phyloP scores from a whole-genome alignment of 2,888 invertebrate species.

The Hanleya hanleyi region DNA sequence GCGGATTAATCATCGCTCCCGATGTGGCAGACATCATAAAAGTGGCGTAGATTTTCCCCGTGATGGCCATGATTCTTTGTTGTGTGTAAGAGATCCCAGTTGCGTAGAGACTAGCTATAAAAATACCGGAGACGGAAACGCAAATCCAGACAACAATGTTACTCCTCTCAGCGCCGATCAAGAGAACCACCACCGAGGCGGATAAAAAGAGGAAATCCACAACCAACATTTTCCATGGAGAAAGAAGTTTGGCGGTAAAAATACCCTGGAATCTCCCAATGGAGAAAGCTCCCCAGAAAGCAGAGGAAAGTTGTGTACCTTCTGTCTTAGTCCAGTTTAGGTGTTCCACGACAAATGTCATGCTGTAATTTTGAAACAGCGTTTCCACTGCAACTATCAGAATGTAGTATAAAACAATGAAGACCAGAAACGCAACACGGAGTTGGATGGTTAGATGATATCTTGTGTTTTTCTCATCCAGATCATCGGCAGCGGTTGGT shows the following conservation, averaged over 20 bases:
- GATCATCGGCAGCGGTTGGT: not conserved
- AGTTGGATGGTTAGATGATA: not conserved
- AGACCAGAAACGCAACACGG: not conserved
- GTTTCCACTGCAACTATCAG: not conserved
- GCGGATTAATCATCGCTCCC: conserved; percentile 43
- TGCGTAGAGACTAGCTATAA: conserved; percentile 46
- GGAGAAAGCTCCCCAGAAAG: conserved; percentile 25
- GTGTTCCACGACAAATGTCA: conserved; percentile 29
- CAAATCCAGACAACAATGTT: conserved; percentile 39
- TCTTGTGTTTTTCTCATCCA: not conserved
- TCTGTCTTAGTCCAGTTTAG: conserved; percentile 25
- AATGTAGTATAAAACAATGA: not conserved
- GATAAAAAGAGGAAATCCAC: conserved; percentile 17
- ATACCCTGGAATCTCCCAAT: conserved; percentile 29
- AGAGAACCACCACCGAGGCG: conserved; percentile 19
- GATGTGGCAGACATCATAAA: conserved; percentile 39
- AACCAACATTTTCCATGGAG: conserved; percentile 27
- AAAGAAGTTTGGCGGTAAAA: conserved; percentile 25
- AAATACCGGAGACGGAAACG: conserved; percentile 38
- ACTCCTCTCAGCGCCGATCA: conserved; percentile 25
- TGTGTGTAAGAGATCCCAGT: conserved; percentile 49
- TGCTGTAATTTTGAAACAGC: not conserved
- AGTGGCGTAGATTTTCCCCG: conserved; percentile 41
- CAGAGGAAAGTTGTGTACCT: conserved; percentile 18
- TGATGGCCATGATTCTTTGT: conserved; percentile 41